Conservation (phyloP, 2,797 vertebrate species). For the Heliangelus exortis region DNA sequence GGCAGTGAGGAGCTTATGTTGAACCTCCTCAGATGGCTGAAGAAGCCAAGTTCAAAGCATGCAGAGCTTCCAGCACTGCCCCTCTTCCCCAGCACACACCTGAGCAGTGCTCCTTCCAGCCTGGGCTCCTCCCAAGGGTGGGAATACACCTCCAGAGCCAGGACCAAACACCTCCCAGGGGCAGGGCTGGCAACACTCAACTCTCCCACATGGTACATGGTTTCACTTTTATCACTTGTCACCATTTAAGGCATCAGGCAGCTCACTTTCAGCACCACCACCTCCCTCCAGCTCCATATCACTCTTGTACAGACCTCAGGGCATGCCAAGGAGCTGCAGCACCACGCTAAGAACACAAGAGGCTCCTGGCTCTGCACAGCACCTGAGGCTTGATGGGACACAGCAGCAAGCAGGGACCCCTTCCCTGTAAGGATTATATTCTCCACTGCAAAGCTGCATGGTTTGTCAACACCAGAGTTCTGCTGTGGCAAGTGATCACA, state of each 20-base stretch:
- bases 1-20: rapidly evolving
- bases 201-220: not conserved
- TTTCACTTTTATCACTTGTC: rapidly evolving
- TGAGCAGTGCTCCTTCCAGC: not conserved
- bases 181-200: not conserved
- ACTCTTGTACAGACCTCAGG: not conserved
- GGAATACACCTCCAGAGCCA: not conserved
- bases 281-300: not conserved
- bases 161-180: not conserved
- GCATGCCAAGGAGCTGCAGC: not conserved
- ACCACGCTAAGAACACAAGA: rapidly evolving
- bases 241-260: not conserved
- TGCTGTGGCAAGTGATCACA: not conserved
- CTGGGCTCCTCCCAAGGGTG: not conserved
- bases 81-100: not conserved
- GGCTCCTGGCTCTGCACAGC: not conserved
- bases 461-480: not conserved
- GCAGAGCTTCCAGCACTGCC: not conserved
- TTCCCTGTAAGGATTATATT: not conserved
- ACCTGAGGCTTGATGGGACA: too few relatives aligned
- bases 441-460: not conserved
- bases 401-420: rapidly evolving
- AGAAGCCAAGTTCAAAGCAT: not conserved
- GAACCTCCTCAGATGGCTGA: not conserved
- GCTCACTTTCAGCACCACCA: not conserved